phyloP scores from a whole-genome alignment of 1,140 invertebrate genomes.

The Vanessa atalanta region DNA sequence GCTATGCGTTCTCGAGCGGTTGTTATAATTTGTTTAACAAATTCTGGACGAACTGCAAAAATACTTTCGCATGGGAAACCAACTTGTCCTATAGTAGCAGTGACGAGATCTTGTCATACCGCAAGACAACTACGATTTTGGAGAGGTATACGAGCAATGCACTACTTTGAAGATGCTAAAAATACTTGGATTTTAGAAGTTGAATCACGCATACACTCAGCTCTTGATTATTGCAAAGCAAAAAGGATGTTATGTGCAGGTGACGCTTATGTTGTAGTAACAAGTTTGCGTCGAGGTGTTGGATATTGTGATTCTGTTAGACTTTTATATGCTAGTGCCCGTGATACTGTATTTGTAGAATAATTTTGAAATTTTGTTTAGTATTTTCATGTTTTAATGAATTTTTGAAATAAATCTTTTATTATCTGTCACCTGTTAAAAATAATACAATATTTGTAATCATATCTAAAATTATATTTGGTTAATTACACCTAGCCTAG shows the following conservation, averaged over 20 bases:
- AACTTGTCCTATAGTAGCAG: conserved; percentile 87
- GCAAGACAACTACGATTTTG: conserved; percentile 87
- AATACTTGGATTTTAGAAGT: conserved; percentile 87
- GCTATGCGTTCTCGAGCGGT: conserved; percentile 84
- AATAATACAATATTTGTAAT: background rate
- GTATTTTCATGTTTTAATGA: background rate
- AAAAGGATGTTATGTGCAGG: conserved; percentile 84
- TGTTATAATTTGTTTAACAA: conserved; percentile 87
- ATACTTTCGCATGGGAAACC: conserved; percentile 87
- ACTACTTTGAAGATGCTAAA: conserved; percentile 81
- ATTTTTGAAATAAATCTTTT: conserved; percentile 3
- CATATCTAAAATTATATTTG: too few relatives aligned
- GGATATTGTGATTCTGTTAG: conserved; percentile 90
- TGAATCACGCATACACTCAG: conserved; percentile 86
- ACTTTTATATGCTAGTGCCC: conserved; percentile 82
- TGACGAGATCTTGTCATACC: conserved; percentile 84
- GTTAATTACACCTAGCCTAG: too few relatives aligned
- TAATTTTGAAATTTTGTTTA: conserved; percentile 29
- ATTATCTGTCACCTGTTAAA: background rate
- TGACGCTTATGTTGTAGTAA: conserved; percentile 87
- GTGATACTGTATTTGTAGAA: conserved; percentile 60
- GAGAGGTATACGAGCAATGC: conserved; percentile 86
- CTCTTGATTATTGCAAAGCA: conserved; percentile 85
- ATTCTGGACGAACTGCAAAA: conserved; percentile 86
- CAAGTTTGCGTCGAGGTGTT: conserved; percentile 87